Conservation (phyloP, 2,888 invertebrate genomes). For the Quadriops clusia region DNA sequence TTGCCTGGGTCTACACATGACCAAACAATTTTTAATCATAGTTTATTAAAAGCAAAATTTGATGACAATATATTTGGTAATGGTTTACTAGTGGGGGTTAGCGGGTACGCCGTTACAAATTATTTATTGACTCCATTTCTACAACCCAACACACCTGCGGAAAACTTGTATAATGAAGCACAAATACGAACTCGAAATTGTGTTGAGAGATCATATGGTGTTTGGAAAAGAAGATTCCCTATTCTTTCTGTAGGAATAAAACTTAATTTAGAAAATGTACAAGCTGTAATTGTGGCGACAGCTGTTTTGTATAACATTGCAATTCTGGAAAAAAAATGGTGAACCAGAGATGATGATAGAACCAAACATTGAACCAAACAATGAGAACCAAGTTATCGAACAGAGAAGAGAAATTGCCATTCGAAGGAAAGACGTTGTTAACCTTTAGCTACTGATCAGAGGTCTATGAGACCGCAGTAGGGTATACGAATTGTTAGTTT, state of each 20-base stretch:
- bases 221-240: constrained; percentile 22
- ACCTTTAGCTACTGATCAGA: no score
- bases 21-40: constrained; percentile 24
- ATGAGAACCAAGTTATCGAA: no score
- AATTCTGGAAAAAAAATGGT: constrained; percentile 21
- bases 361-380: no score
- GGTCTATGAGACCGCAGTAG: no score
- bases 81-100: constrained; percentile 13
- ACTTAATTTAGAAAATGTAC: constrained; percentile 15
- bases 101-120: constrained; percentile 10
- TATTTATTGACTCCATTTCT: constrained; percentile 13
- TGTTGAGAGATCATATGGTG: constrained; percentile 18
- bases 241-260: constrained; percentile 13
- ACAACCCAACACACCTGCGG: constrained; percentile 4
- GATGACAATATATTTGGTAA: no score
- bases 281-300: constrained; percentile 20
- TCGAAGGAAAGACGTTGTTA: no score
- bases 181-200: constrained; percentile 23
- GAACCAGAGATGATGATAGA: no score
- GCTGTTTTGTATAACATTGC: constrained; percentile 24
- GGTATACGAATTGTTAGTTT: no score
- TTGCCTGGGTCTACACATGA: constrained; percentile 24
- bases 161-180: constrained; percentile 13
- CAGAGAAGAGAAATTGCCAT: no score
- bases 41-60: no score